These are phyloP conservation scores for Momotus momota DNA, from an alignment of 2,797 vertebrate genomes.

Conservation along the genomic window DNA sequence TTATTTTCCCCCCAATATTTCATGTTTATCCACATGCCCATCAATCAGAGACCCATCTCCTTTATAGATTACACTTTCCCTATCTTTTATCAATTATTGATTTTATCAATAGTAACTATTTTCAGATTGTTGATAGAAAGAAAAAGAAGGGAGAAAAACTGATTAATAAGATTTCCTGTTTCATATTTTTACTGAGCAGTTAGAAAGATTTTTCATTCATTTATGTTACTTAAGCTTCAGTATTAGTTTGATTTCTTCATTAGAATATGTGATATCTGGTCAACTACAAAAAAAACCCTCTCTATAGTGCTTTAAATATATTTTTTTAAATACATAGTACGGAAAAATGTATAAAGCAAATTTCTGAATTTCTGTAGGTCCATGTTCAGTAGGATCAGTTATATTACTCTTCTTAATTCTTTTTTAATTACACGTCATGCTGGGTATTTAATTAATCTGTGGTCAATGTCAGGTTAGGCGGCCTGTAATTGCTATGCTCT, in stretches of 20 bases:
- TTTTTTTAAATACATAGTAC: background rate
- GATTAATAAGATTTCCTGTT: background rate
- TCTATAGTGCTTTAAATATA: background rate
- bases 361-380: background rate
- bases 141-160: background rate
- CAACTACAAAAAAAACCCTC: background rate
- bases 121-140: background rate
- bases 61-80: background rate
- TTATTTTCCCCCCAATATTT: background rate
- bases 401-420: background rate
- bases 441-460: background rate
- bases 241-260: background rate
- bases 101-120: background rate
- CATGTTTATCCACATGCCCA: background rate
- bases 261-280: background rate
- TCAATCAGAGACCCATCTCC: background rate
- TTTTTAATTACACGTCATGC: background rate
- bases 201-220: background rate
- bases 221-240: background rate
- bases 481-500: background rate
- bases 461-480: background rate
- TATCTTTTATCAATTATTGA: background rate
- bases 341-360: background rate
- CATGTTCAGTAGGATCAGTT: background rate
- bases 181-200: background rate